Base-by-base conservation (phyloP, 2,888 invertebrate genomes). In the Aricia artaxerxes region DNA sequence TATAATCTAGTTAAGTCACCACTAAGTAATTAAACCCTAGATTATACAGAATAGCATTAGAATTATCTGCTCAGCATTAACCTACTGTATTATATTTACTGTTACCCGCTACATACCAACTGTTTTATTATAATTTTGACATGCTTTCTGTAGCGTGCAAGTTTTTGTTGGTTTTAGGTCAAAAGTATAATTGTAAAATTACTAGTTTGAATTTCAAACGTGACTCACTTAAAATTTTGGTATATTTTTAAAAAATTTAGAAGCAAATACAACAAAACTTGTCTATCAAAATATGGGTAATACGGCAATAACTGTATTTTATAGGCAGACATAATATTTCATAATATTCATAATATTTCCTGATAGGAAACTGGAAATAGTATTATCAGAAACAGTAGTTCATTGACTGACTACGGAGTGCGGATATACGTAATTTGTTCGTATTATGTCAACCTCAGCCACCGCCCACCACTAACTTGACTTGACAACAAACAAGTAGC, bases 81-180 rank as follows among this genome's bases (percentile, higher is more conserved):
- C 69, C 69, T 69, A 69, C 69, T 69, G 69, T 69, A 38, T 64
- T 4, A 4, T 69, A 16, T 69, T 69, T 69, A 69, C 69, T 69
- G 69, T 69, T 69, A 69, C 35, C 69, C 35, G 69, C 69, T 35
- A 31, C 35, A 69, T 35, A 6, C 69, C 69, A 38, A 69, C 69
- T 35, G 69, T 69, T 69, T 69, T 69, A 69, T 69, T 69, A 35
- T 69, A 69, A 69, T 69, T 69, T 69, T 69, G 69, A 69, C 69
- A 69, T 69, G 69, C 69, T 69, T 69, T 69, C 69, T 69, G 69
- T 69, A 69, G 69, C 69, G 69, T 69, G 69, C 69, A 69, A 13
- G 35, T 69, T 69, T 69, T 69, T 69, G 69, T 69, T 35, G 35
- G 69, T 38, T 69, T 69, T 69, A 38, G 69, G 69, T 69, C 69